These are phyloP conservation scores for Egretta garzetta DNA, from an alignment of 2,113 vertebrate genomes.

Conservation along the genomic window DNA sequence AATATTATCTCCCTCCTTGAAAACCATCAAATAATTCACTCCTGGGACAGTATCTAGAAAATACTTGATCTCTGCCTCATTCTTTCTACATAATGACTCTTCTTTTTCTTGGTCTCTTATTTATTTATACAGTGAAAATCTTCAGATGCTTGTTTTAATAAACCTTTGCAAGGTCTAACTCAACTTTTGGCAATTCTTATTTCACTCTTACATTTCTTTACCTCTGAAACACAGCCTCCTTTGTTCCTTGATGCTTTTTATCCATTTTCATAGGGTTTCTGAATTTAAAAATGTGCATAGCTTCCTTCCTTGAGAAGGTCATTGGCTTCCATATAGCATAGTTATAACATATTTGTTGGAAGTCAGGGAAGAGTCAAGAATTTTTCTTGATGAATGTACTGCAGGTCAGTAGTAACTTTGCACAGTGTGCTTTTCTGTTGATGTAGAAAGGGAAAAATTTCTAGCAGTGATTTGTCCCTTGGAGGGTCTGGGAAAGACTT, in stretches of 20 bases:
- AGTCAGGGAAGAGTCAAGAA: neutral
- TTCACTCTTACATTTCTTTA: neutral
- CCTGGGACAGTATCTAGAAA: neutral
- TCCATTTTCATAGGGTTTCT: neutral
- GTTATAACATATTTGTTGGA: neutral
- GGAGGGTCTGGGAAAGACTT: neutral
- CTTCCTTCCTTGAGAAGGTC: neutral
- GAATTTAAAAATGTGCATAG: neutral
- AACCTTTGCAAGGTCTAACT: neutral
- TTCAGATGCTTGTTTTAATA: neutral
- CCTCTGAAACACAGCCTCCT: neutral
- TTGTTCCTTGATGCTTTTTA: neutral
- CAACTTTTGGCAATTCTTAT: neutral
- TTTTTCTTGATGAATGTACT: neutral
- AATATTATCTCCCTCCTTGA: neutral
- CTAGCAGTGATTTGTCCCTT: neutral
- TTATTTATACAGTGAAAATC: neutral
- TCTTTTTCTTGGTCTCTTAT: neutral
- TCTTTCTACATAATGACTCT: neutral
- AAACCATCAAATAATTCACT: neutral
- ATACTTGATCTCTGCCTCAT: neutral
- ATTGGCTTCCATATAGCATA: neutral
- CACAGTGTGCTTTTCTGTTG: neutral
- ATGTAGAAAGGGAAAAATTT: neutral
- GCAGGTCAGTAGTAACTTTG: neutral